phyloP scores from a whole-genome alignment of 2,797 vertebrate genomes.

The Karalla daura region DNA sequence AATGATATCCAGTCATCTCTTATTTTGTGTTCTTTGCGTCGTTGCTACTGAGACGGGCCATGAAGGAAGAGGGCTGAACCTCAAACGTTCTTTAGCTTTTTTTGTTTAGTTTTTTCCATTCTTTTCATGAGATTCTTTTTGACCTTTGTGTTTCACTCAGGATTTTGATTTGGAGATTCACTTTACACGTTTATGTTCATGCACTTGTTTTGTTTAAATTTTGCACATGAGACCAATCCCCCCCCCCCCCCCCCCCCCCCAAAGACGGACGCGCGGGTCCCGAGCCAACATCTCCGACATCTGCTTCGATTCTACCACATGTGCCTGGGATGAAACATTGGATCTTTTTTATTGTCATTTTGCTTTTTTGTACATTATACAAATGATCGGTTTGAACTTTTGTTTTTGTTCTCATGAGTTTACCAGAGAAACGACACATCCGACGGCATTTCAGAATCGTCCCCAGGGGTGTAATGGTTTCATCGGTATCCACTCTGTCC shows the following conservation, averaged over 20 bases:
- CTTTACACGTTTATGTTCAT: constrained; percentile 29
- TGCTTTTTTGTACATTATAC: constrained; percentile 47
- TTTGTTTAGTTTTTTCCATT: constrained; percentile 57
- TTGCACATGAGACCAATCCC: constrained; percentile 64
- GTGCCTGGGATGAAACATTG: constrained; percentile 76
- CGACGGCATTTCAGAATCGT: constrained; percentile 22
- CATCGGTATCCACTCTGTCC: no score
- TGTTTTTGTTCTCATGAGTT: constrained; percentile 35
- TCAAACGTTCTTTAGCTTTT: constrained; percentile 26
- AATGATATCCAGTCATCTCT: neutral
- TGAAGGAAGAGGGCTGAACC: constrained; percentile 31
- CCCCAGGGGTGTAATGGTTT: neutral
- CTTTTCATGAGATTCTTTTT: constrained; percentile 21
- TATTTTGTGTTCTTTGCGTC: neutral
- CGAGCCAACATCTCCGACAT: constrained; percentile 50
- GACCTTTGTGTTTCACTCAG: constrained; percentile 35
- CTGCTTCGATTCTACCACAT: constrained; percentile 80
- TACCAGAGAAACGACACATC: constrained; percentile 25
- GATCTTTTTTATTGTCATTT: constrained; percentile 34
- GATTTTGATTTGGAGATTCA: constrained; percentile 42
- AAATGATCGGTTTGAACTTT: constrained; percentile 30
- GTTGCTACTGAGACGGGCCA: neutral
- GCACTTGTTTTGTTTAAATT: constrained; percentile 58
- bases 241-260: constrained; percentile 17
- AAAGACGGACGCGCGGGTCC: constrained; percentile 55